phyloP scores from a whole-genome alignment of 2,113 vertebrate species.

The Platysteira castanea region DNA sequence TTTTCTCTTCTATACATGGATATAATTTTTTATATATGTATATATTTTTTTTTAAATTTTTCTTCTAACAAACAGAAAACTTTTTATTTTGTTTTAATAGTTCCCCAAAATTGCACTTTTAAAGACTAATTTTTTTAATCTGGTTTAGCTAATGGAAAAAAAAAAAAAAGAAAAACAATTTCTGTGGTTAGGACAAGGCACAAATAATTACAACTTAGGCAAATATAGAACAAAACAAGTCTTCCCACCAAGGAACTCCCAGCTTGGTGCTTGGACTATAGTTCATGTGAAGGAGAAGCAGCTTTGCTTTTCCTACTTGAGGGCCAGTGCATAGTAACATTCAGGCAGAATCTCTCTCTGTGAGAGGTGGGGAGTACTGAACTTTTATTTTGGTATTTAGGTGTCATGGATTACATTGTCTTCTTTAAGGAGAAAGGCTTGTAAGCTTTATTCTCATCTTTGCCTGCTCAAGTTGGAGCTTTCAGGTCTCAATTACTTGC shows the following conservation, averaged over 20 bases:
- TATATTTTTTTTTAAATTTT: no score
- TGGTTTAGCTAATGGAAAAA: no score
- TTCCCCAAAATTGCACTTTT: no score
- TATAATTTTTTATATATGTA: fast-evolving
- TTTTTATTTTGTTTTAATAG: no score
- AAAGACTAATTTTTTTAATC: neutral
- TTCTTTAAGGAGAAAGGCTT: neutral
- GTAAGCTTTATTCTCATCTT: neutral
- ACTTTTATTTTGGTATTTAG: neutral
- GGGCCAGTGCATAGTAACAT: neutral
- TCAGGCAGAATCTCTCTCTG: neutral
- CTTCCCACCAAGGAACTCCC: neutral
- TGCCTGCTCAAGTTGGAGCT: neutral
- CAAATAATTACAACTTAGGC: neutral
- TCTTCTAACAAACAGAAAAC: no score
- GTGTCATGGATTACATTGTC: neutral
- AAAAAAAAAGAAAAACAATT: no score
- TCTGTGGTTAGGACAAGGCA: neutral
- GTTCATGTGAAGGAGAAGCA: neutral
- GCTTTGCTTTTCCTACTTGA: fast-evolving
- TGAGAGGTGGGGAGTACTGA: neutral
- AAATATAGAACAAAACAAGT: neutral
- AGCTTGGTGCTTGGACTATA: neutral
- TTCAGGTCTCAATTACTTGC: neutral
- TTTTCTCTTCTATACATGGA: neutral